Evolutionary conservation across 2,113 vertebrate genomes (phyloP).

Genomic region (Brachirus orientalis): DNA sequence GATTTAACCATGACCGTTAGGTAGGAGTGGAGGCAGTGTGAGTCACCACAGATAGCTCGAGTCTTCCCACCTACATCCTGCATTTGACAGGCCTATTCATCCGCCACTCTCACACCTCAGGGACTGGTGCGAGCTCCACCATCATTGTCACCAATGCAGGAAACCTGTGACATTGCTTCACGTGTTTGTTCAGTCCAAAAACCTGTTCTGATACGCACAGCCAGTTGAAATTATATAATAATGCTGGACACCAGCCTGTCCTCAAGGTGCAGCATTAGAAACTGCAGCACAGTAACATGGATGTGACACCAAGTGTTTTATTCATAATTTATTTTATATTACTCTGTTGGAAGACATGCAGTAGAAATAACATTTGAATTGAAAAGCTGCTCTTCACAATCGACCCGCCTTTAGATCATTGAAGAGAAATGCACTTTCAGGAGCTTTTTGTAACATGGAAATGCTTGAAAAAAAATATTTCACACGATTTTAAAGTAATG

Average conservation of each 20-base stretch:
- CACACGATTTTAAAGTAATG: no score
- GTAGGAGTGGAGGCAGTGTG: conserved; percentile 67
- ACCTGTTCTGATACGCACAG: conserved; percentile 9
- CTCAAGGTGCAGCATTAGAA: conserved; percentile 22
- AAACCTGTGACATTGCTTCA: conserved; percentile 24
- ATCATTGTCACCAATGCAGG: conserved; percentile 30
- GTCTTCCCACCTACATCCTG: conserved; percentile 64
- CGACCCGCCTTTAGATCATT: not conserved
- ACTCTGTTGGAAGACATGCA: no score
- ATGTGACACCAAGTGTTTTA: not conserved
- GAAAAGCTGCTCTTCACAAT: not conserved
- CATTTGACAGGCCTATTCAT: conserved; percentile 52
- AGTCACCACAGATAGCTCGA: conserved; percentile 63
- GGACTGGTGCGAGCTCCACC: conserved; percentile 20
- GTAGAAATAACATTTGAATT: no score
- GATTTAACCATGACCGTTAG: conserved; percentile 45
- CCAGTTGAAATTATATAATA: conserved; percentile 10
- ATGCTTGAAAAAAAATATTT: no score
- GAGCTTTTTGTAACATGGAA: not conserved
- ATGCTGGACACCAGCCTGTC: conserved; percentile 11
- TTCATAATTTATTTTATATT: no score
- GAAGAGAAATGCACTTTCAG: no score
- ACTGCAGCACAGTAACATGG: conserved; percentile 6
- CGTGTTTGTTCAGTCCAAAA: conserved; percentile 5
- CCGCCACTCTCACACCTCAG: conserved; percentile 35